phyloP scores from a whole-genome alignment of 2,797 vertebrate species.

The Microcaecilia unicolor region DNA sequence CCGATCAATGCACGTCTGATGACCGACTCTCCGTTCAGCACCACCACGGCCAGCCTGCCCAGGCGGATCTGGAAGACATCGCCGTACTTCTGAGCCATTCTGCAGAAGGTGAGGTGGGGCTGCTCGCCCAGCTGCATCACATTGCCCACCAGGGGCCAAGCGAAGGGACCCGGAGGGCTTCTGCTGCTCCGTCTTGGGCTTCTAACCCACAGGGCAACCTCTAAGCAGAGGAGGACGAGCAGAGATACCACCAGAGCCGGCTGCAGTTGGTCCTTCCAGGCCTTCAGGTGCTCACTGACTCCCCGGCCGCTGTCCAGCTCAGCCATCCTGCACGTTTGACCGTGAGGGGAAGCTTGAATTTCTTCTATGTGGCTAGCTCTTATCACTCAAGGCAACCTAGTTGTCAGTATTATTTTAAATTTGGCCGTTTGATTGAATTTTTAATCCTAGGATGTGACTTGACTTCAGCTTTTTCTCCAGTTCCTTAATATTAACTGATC shows the following conservation, averaged over 20 bases:
- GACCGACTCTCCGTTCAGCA: conserved; percentile 53
- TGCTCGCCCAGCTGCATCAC: conserved; percentile 73
- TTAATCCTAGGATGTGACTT: no score
- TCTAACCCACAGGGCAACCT: conserved; percentile 52
- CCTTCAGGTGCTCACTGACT: background rate
- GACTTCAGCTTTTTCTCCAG: no score
- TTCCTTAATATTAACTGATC: no score
- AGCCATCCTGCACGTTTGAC: conserved; percentile 17
- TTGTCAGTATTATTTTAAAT: no score
- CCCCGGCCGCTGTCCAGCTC: conserved; percentile 4
- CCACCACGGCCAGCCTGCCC: conserved; percentile 61
- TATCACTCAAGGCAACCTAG: no score
- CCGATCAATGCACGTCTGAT: conserved; percentile 68
- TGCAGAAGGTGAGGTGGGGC: conserved; percentile 68
- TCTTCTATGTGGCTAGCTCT: no score
- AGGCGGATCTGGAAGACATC: conserved; percentile 72
- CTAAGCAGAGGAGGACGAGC: conserved; percentile 59
- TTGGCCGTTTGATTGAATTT: no score
- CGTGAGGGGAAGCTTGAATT: no score
- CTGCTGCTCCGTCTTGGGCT: conserved; percentile 41
- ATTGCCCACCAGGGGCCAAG: conserved; percentile 77
- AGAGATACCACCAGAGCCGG: conserved; percentile 58
- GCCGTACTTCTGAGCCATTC: conserved; percentile 63
- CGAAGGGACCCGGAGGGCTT: conserved; percentile 65
- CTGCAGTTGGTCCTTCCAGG: conserved; percentile 59